Evolutionary conservation across 2,888 invertebrate species (phyloP).

Genomic region (Andrena minutula): DNA sequence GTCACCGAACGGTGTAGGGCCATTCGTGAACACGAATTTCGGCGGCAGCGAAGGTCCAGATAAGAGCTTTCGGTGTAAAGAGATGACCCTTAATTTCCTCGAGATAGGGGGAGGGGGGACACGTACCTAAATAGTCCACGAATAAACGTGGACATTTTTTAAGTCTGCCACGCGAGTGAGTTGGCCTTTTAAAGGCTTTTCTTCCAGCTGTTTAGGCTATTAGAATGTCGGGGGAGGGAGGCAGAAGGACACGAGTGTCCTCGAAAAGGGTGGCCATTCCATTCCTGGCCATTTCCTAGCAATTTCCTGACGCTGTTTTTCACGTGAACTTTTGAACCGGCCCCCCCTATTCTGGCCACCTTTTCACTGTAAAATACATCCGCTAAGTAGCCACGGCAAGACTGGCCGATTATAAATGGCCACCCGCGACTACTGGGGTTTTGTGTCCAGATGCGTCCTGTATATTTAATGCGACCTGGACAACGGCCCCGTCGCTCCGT

Average conservation of each 20-base stretch:
- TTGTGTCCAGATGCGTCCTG: conserved; percentile 76
- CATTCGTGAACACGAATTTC: conserved; percentile 11
- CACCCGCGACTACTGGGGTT: conserved; percentile 74
- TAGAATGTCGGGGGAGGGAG: conserved; percentile 51
- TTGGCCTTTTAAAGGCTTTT: conserved; percentile 66
- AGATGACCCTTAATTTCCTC: conserved; percentile 66
- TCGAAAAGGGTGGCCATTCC: conserved; percentile 73
- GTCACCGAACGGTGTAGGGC: conserved; percentile 7
- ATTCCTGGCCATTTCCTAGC: conserved; percentile 80
- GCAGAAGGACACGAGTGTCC: conserved; percentile 51
- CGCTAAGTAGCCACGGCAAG: conserved; percentile 78
- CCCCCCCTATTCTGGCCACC: conserved; percentile 44
- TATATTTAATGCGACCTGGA: conserved; percentile 62
- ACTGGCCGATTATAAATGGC: conserved; percentile 79
- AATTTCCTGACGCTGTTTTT: conserved; percentile 83
- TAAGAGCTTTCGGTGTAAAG: not conserved
- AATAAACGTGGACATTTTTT: conserved; percentile 61
- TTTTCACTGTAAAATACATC: conserved; percentile 78
- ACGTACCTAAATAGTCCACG: not conserved
- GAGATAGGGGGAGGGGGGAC: conserved; percentile 21
- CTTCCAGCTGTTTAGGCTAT: conserved; percentile 69
- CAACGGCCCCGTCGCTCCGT: conserved; percentile 42
- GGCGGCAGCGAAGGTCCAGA: not conserved
- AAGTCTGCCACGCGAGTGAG: conserved; percentile 38
- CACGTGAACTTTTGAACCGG: conserved; percentile 81